Evolutionary conservation across 2,113 vertebrate species (phyloP).

Genomic region (Heterochromis multidens): DNA sequence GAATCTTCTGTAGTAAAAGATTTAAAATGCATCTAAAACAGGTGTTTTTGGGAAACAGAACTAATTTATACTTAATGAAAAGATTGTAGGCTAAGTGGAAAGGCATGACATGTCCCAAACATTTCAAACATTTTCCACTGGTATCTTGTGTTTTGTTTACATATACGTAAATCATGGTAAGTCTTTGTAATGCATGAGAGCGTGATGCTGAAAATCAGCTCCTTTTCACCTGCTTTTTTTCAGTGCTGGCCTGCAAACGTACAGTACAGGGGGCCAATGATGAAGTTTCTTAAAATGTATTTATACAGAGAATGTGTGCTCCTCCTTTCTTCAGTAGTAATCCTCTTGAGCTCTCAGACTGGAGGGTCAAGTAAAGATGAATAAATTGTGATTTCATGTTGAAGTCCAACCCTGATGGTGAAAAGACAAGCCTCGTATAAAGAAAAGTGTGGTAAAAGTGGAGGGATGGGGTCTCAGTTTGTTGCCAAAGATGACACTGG

Average conservation of each 20-base stretch:
- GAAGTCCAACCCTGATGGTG: conserved; percentile 26
- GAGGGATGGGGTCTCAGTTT: not conserved
- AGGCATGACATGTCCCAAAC: not conserved
- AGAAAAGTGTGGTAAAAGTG: not conserved
- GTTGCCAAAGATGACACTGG: conserved; percentile 45
- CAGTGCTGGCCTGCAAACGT: not conserved
- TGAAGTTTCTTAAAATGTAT: conserved; percentile 16
- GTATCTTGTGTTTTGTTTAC: conserved; percentile 39
- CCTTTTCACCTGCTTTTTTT: not conserved
- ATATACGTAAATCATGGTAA: conserved; percentile 1
- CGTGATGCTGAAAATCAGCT: conserved; percentile 30
- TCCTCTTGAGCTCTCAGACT: not conserved
- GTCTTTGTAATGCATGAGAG: conserved; percentile 53
- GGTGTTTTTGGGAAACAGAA: not conserved
- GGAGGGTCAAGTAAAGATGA: not conserved
- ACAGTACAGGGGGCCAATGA: not conserved
- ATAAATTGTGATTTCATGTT: conserved; percentile 45
- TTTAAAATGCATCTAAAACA: not conserved
- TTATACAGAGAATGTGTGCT: conserved; percentile 9
- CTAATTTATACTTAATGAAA: conserved; percentile 28
- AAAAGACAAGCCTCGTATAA: not conserved
- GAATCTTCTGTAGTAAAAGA: not conserved
- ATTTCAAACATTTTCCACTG: conserved; percentile 6
- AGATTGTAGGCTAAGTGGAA: not conserved
- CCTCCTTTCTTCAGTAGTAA: conserved; percentile 2